These are phyloP conservation scores for Struthio camelus DNA, from an alignment of 2,113 vertebrate genomes.

Conservation along the genomic window DNA sequence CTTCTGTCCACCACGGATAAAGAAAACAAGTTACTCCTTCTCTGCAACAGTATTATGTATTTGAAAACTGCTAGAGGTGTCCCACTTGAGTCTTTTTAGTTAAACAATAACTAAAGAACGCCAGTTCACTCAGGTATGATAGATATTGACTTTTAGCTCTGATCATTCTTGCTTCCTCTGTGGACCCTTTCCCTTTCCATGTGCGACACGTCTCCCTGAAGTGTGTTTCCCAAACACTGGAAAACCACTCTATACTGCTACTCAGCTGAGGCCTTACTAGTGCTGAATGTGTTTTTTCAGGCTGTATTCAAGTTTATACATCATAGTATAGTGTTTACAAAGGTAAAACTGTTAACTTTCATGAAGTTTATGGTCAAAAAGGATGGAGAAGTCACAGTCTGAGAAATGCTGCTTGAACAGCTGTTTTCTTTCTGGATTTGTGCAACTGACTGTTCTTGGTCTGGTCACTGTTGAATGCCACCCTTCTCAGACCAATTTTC, in stretches of 20 bases:
- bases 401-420: neutral
- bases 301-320: rapidly evolving
- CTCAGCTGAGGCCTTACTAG: neutral
- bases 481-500: neutral
- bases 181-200: neutral
- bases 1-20: neutral
- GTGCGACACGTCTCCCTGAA: neutral
- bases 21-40: neutral
- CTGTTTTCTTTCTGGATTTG: neutral
- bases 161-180: neutral
- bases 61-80: neutral
- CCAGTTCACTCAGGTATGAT: neutral
- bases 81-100: neutral
- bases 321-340: neutral
- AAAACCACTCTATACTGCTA: neutral
- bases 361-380: neutral
- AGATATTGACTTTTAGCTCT: neutral
- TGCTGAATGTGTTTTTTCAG: neutral
- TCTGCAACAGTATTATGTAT: neutral
- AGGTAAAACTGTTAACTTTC: neutral
- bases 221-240: neutral
- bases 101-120: neutral
- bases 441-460: neutral
- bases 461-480: neutral
- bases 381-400: neutral